phyloP scores from a whole-genome alignment of 2,888 invertebrate species.

The Brenthis daphne region DNA sequence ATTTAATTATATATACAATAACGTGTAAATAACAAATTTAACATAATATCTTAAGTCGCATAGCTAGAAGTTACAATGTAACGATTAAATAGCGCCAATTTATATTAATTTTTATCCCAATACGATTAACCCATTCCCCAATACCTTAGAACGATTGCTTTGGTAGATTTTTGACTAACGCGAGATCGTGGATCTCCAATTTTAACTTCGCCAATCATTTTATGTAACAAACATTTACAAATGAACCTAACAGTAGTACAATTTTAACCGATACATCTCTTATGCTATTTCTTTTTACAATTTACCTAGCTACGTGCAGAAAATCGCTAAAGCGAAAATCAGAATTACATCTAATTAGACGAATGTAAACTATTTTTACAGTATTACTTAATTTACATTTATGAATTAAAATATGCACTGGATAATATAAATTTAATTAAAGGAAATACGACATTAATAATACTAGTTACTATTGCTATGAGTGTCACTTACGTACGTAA shows the following conservation, averaged over 20 bases:
- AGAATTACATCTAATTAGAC: conserved; percentile 43
- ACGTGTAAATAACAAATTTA: conserved; percentile 65
- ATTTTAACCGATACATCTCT: conserved; percentile 30
- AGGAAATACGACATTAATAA: conserved; percentile 21
- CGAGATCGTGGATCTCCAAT: conserved; percentile 36
- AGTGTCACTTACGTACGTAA: conserved; percentile 36
- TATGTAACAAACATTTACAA: conserved; percentile 42
- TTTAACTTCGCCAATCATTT: conserved; percentile 40
- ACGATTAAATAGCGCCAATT: conserved; percentile 40
- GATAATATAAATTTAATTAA: conserved; percentile 24
- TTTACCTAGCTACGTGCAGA: conserved; percentile 38
- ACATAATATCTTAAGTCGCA: conserved; percentile 56
- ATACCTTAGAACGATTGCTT: conserved; percentile 49
- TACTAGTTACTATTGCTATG: conserved; percentile 33
- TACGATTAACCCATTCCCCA: conserved; percentile 30
- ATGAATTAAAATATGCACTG: conserved; percentile 24
- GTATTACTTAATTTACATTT: conserved; percentile 35
- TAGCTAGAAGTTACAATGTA: conserved; percentile 35
- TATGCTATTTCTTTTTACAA: conserved; percentile 41
- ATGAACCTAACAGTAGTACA: conserved; percentile 28
- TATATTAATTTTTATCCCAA: conserved; percentile 37
- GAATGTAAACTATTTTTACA: conserved; percentile 36
- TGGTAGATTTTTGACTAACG: conserved; percentile 63
- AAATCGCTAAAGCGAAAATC: conserved; percentile 33
- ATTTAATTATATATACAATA: conserved; percentile 60